Evolutionary conservation across 2,797 vertebrate species (phyloP), one percentile per base, ranked within the genome.

Genomic region (Sternotherus odoratus): DNA sequence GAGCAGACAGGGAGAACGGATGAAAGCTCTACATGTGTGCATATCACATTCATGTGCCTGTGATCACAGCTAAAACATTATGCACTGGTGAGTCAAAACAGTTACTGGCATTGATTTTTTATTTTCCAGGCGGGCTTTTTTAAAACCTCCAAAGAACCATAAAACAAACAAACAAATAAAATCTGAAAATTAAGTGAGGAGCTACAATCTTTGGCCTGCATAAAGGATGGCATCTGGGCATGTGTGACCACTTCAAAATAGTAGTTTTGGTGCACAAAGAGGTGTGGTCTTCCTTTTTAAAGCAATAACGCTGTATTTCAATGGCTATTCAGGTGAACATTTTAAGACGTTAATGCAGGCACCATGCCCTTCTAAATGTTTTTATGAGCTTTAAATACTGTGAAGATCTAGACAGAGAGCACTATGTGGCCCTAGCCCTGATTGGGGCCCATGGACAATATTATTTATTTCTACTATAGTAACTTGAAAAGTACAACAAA

Each of bases 161-260:
- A 2, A 82, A 39, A 26, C 75, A 92, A 95, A 66, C 7, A 77
- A 39, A 5, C 50, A 36, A 57, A 6, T 0, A 77, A 16, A 74
- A 54, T 33, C 17, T 79, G 16, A 84, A 77, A 16, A 86, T 2
- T 1, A 91, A 89, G 15, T 26, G 51, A 75, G 46, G 5, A 66
- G 15, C 49, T 90, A 77, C 19, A 83, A 8, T 17, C 60, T 82
- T 84, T 80, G 82, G 78, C 36, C 46, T 30, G 39, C 72, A 28
- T 12, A 91, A 43, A 5, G 33, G 15, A 88, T 92, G 66, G 2
- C 28, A 26, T 5, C 10, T 0, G 4, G 53, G 81, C 83, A 74
- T 1, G 21, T 3, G 1, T 21, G 2, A 63, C 12, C 0, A 0
- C 6, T 83, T 49, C 33, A 91, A n/a, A 30, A 54, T 30, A 63